Evolutionary conservation across 2,888 invertebrate genomes (phyloP), one percentile per base, ranked within the genome.

Genomic region (Catotricha subobsoleta): DNA sequence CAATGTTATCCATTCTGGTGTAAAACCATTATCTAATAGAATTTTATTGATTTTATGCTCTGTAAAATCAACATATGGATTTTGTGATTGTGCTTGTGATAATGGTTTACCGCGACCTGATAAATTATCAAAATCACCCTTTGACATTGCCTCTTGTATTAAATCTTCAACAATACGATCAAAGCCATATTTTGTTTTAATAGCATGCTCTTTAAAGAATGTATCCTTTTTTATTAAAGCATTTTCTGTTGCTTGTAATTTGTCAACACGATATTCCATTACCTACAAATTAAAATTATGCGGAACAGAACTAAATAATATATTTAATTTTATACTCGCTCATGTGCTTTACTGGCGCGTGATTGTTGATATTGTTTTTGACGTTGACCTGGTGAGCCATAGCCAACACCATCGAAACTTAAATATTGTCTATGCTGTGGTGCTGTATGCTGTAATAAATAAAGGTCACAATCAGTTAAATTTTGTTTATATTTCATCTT

Each of bases 151-250:
- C 55, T 90, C 87, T 52, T 86, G 86, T 48, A 92, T 91, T 45
- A 88, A 66, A 67, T 91, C 91, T 58, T 91, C 91, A 0, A 90
- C 90, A 0, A 91, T 64, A 41, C 90, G 73, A 47, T 91, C 90
- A 51, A 87, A 78, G 1, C 86, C 84, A 54, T 64, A 75, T 65
- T 80, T 80, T 1, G 82, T 83, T 65, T 81, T 80, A 16, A 77
- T 76, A 49, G 79, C 79, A 60, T 78, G 78, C 50, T 69, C 73
- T 40, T 67, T 67, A 41, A 67, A 62, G 21, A 74, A 69, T 16
- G 64, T 10, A 10, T 23, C 39, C 15, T 19, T 30, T 13, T 39
- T 39, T 23, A 39, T 39, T 6, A 39, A 10, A 15, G 30, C 30
- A 1, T 21, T n/a, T 2, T 33, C 40, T 2, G 69, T 69, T 0